Base-by-base conservation (phyloP, 2,113 vertebrate species). In the Passer domesticus region DNA sequence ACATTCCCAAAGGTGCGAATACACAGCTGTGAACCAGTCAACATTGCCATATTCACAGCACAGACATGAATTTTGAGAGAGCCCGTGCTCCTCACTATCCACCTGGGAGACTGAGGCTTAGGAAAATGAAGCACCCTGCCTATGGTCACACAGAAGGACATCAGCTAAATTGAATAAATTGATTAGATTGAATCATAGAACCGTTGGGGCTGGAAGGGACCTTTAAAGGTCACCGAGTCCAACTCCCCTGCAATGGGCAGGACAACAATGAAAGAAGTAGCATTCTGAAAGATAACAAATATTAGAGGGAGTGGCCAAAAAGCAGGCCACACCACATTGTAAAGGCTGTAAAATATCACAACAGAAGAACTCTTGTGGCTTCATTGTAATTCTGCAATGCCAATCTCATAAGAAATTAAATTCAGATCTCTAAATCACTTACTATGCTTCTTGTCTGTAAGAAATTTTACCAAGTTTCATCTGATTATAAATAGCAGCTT, bases 71-170 rank as follows among this genome's bases (percentile, higher is more conserved):
- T 33, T 15, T 27, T 17, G 49, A 35, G 67, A 46, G 22, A 83
- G 19, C 22, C 15, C 7, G 1, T 59, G 24, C 50, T 39, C 22
- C 20, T 73, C 43, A 17, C 8, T 10, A 27, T 70, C 31, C 44
- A 20, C 1, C 3, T 1, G 4, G 21, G 41, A 68, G 4, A 15
- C 1, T 2, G 21, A 83, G 20, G 35, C 30, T 73, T 46, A 37
- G n/a, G 52, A 69, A 73, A 39, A 49, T 3, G 27, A 59, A 66
- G 43, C 13, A 31, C 3, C 15, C 60, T 58, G 28, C 24, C 41
- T 19, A 28, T 15, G 13, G 49, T 79, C 20, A 77, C 11, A 24
- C 2, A 59, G 33, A 35, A 87, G 18, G 14, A 66, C 37, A 64
- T 17, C 0, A 25, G 30, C 7, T 47, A 44, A 56, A 91, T 7